These are phyloP conservation scores for Meganola albula DNA, from an alignment of 2,888 invertebrate genomes.

Conservation along the genomic window DNA sequence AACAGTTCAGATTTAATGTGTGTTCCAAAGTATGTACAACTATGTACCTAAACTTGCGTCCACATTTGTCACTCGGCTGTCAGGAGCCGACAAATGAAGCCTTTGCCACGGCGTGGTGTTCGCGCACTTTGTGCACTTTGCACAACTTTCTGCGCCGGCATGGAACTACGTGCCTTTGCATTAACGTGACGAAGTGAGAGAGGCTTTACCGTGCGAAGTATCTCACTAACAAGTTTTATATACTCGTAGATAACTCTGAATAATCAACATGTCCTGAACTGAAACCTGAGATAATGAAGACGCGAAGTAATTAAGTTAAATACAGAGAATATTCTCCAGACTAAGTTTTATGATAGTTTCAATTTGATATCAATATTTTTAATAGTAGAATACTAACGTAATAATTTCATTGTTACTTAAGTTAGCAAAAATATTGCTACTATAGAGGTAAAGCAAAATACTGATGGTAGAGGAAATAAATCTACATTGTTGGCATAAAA, in stretches of 20 bases:
- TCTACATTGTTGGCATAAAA: too few relatives aligned
- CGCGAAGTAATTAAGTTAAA: too few relatives aligned
- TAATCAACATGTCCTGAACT: conserved; percentile 62
- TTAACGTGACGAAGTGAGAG: conserved; percentile 67
- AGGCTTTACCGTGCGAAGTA: conserved; percentile 59
- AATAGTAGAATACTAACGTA: conserved; percentile 4
- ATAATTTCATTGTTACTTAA: conserved; percentile 10
- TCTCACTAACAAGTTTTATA: conserved; percentile 66
- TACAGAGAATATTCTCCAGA: too few relatives aligned
- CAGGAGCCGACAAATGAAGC: conserved; percentile 78
- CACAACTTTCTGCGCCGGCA: conserved; percentile 71
- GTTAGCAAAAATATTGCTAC: conserved; percentile 19
- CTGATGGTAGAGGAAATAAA: too few relatives aligned
- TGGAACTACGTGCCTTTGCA: conserved; percentile 73
- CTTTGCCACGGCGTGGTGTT: conserved; percentile 62
- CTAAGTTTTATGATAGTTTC: too few relatives aligned
- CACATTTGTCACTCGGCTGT: conserved; percentile 76
- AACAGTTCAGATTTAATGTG: too few relatives aligned
- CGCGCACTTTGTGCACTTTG: conserved; percentile 74
- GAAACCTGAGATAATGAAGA: conserved; percentile 18
- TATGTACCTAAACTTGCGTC: conserved; percentile 64
- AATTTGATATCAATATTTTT: conserved; percentile 3
- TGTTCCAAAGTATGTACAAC: too few relatives aligned
- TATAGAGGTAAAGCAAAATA: too few relatives aligned
- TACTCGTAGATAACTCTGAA: conserved; percentile 62